phyloP scores from a whole-genome alignment of 2,113 vertebrate genomes.

The Platysternon megacephalum region DNA sequence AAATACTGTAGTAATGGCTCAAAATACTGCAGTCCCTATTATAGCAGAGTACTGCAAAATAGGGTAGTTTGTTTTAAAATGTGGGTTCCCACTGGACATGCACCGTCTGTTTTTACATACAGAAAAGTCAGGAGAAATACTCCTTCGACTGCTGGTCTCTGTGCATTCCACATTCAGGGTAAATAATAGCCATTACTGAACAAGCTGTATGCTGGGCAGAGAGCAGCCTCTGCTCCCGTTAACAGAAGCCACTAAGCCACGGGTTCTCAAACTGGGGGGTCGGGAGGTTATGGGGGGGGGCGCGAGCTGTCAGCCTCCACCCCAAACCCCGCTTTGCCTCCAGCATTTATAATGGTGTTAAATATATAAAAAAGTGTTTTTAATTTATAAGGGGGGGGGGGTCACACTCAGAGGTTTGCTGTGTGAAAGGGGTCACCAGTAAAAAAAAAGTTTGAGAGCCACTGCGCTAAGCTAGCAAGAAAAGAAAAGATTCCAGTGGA shows the following conservation, averaged over 20 bases:
- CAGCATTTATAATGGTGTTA: no score
- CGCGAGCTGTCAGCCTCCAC: no score
- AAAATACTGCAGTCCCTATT: no score
- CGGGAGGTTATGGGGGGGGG: no score
- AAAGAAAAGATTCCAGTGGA: neutral
- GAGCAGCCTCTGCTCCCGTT: neutral
- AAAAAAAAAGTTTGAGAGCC: no score
- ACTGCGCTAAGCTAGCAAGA: neutral
- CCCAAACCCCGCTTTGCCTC: no score
- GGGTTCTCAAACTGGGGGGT: no score
- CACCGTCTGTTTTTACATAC: neutral
- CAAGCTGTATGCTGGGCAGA: neutral
- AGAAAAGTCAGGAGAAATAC: neutral
- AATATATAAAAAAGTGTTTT: no score
- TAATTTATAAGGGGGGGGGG: no score
- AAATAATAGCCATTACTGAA: neutral
- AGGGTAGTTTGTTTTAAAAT: neutral
- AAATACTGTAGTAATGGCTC: neutral
- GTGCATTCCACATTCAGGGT: neutral
- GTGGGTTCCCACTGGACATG: neutral
- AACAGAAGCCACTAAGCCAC: neutral
- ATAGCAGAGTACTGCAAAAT: neutral
- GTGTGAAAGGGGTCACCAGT: no score
- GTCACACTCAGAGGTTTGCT: no score
- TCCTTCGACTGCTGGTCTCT: neutral